Evolutionary conservation across 1,140 invertebrate genomes (phyloP), one percentile per base, ranked within the genome.

Genomic region (Pogonus chalceus): DNA sequence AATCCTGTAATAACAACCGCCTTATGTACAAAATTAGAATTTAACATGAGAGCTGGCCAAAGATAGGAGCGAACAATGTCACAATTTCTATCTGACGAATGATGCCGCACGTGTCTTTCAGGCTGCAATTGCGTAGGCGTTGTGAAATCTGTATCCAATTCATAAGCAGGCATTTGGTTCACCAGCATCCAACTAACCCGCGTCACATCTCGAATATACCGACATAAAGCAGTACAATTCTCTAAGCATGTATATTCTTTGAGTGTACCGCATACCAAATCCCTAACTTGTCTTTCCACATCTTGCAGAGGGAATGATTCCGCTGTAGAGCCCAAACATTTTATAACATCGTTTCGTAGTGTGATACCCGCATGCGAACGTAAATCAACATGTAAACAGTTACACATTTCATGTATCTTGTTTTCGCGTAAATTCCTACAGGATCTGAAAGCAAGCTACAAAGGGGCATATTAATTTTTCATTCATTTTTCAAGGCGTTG

Each of bases 101-200:
- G 70, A 63, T 77, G 77, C 2, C 79, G 69, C 16, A 79, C 76
- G 64, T 82, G 80, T 55, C 75, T 77, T 51, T 79, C 76, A 2
- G 71, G 67, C 53, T 73, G 69, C 66, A 78, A 69, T 20, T 75
- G 65, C 51, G 74, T 69, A 69, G 71, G 47, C 64, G 79, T 74
- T 57, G 78, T 79, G 49, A 81, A 82, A 64, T 82, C 79, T 10
- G 75, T 80, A 58, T 81, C 79, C 55, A 82, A 69, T 50, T 78
- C 70, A 37, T 79, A 73, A 9, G 78, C 76, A 9, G 78, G 74
- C 23, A 73, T 69, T 58, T 80, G 78, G 58, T 80, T 76, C 22
- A 75, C 73, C 58, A 81, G 65, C 18, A 71, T 66, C 79, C 79
- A 81, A 20, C 78, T 76, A 12, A 78, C 70, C 37, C 78, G 68